Base-by-base conservation (phyloP, 2,888 invertebrate species). In the Entomobrya multifasciata region DNA sequence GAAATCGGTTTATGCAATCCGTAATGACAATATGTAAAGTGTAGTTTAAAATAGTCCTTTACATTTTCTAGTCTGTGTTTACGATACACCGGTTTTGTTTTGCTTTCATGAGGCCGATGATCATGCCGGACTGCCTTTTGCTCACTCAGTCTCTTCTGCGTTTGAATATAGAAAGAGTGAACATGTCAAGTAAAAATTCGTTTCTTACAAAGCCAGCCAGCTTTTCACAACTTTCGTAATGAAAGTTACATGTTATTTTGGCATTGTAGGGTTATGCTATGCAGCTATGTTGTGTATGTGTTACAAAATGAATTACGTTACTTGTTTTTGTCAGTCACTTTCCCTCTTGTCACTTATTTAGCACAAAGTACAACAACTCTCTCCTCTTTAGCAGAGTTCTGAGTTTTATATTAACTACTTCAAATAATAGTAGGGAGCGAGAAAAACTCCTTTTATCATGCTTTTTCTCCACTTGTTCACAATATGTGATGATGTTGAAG, bases 361-460 rank as follows among this genome's bases (percentile, higher is more conserved):
- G 20, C 41, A 20, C 20, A 41, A 36, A 30, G 41, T 41, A 55
- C 41, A 41, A 36, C 65, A 41, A 49, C 49, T 49, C 49, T 49
- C n/a, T 49, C 36, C 36, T 36, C 30, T 30, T 30, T 60, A 55
- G 8, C 55, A 11, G n/a, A 17, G 65, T 65, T 30, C 41, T 41
- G 17, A 1, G 36, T 1, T 65, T 27, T 65, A n/a, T 67, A 80
- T 52, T 67, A 52, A 67, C 65, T 67, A 65, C 67, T 80, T 67
- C 47, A 79, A 79, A 49, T 79, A 79, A 65, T 65, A 72, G 65
- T 79, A 17, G 49, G 60, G 65, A 60, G 57, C n/a, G 52, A 52
- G 17, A 72, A n/a, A n/a, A 72, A 76, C 36, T 17, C 22, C 57
- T 17, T 41, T 49, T 17, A 15, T 36, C 1, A 22, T 65, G 27